Conservation (phyloP, 2,797 vertebrate genomes). For the Galagoides demidoff region DNA sequence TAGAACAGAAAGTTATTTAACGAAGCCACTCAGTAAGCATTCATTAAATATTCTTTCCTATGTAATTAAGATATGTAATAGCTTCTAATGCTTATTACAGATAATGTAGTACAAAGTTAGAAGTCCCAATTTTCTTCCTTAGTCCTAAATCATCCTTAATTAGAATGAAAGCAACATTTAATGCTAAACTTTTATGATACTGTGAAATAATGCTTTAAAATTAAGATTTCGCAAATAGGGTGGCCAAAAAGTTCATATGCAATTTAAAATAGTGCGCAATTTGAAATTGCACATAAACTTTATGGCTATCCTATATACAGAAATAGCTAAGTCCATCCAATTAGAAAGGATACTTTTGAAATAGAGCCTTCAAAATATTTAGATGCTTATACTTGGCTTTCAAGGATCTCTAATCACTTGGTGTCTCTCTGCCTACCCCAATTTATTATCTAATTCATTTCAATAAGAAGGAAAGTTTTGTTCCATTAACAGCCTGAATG, state of each 20-base stretch:
- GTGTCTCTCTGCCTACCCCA: neutral
- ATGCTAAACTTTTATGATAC: neutral
- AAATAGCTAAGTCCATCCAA: neutral
- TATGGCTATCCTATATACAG: neutral
- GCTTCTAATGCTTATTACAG: neutral
- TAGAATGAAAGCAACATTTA: constrained; percentile 22
- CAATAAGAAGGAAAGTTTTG: neutral
- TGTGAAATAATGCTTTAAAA: neutral
- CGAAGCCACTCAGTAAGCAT: neutral
- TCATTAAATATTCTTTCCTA: neutral
- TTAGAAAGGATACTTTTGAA: neutral
- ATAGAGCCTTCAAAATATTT: constrained; percentile 1
- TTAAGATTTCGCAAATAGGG: neutral
- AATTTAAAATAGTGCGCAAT: no score
- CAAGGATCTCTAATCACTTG: neutral
- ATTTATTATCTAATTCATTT: neutral
- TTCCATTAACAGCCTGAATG: neutral
- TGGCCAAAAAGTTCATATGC: no score
- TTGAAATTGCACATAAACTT: no score
- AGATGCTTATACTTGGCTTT: neutral
- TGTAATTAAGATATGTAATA: neutral
- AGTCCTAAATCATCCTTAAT: constrained; percentile 30
- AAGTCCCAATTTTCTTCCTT: neutral
- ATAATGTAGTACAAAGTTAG: neutral
- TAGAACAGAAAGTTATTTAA: neutral